Conservation (phyloP, 2,797 vertebrate genomes). For the Cephalopachus bancanus region DNA sequence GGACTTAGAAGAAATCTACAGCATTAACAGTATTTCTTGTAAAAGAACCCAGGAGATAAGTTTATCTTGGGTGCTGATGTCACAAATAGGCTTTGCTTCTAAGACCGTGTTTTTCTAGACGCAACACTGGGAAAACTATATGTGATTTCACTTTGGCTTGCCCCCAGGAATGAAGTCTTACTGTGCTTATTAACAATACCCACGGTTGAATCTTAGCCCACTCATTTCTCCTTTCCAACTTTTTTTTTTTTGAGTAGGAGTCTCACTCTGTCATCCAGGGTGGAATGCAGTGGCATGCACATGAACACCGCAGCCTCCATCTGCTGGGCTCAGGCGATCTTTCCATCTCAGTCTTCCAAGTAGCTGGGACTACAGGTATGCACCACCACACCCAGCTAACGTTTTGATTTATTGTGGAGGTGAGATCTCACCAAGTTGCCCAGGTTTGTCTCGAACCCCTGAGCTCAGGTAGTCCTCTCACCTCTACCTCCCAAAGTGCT, state of each 20-base stretch:
- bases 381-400: no score
- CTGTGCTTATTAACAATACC: background rate
- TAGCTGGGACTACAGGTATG: no score
- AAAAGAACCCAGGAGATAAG: background rate
- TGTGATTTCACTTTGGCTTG: background rate
- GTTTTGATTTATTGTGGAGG: no score
- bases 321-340: no score
- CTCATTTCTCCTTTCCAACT: background rate
- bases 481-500: no score
- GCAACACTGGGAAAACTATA: background rate
- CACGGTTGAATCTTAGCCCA: background rate
- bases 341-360: no score
- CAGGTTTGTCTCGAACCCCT: no score
- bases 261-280: no score
- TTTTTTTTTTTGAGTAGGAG: slow-evolving; percentile 15
- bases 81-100: background rate
- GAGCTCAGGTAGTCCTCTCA: no score
- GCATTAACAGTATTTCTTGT: background rate
- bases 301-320: no score
- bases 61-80: slow-evolving; percentile 19
- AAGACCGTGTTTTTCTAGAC: background rate
- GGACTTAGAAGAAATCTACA: slow-evolving; percentile 42
- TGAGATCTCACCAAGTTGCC: no score
- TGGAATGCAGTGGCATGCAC: no score
- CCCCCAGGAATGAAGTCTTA: background rate